phyloP scores from a whole-genome alignment of 2,113 vertebrate genomes.

The Limnothrissa miodon region DNA sequence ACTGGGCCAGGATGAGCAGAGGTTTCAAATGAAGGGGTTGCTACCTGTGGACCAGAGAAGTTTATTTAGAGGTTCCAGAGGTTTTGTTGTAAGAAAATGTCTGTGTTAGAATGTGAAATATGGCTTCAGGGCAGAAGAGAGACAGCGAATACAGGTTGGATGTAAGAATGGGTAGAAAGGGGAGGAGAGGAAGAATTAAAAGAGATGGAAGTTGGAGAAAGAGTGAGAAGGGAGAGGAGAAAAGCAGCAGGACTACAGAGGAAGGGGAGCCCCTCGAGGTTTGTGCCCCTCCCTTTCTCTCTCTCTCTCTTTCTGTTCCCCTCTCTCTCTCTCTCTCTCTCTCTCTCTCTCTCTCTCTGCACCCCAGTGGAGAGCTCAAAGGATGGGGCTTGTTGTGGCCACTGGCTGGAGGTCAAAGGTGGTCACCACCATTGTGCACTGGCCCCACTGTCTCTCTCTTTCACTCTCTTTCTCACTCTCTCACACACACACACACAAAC shows the following conservation, averaged over 20 bases:
- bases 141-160: no score
- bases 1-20: not conserved
- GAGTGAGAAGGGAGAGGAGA: not conserved
- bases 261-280: not conserved
- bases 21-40: not conserved
- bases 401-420: not conserved
- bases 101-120: no score
- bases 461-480: not conserved
- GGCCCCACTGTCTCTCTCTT: not conserved
- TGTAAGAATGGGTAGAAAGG: no score
- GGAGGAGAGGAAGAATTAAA: not conserved
- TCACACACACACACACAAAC: constrained; percentile 9
- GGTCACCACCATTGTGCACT: not conserved
- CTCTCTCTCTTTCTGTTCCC: not conserved
- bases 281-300: not conserved
- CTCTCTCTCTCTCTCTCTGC: not conserved
- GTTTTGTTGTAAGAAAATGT: no score
- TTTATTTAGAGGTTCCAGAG: no score
- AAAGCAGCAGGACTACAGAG: not conserved
- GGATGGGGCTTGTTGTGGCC: not conserved
- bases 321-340: not conserved
- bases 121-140: not conserved
- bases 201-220: not conserved
- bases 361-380: not conserved
- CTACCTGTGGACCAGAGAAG: not conserved